Conservation (phyloP, 2,113 vertebrate genomes). For the Sinocyclocheilus anophthalmus region DNA sequence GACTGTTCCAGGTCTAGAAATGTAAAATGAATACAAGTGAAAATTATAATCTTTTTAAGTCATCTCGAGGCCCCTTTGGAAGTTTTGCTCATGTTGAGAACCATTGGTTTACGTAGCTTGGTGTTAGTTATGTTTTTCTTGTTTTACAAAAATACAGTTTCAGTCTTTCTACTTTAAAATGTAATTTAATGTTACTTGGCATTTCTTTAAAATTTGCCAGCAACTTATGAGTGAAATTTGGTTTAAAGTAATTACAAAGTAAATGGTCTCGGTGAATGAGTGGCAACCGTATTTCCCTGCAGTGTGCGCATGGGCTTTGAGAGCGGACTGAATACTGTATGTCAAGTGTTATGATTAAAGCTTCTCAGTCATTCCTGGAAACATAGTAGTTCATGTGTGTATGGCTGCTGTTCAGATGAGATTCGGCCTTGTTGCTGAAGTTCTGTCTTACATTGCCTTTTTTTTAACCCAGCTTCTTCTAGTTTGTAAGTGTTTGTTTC, state of each 20-base stretch:
- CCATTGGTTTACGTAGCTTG: too few relatives aligned
- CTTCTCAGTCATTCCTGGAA: conserved; percentile 54
- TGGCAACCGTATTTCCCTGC: not conserved
- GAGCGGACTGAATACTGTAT: conserved; percentile 22
- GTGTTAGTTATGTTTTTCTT: too few relatives aligned
- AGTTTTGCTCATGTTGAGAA: too few relatives aligned
- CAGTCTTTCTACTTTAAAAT: too few relatives aligned
- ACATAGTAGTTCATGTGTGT: not conserved
- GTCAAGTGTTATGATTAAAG: conserved; percentile 45
- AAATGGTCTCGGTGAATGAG: not conserved
- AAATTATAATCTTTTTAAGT: not conserved
- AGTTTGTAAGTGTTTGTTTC: conserved; percentile 39
- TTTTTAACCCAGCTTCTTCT: conserved; percentile 10
- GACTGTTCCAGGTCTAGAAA: too few relatives aligned
- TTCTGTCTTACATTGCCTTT: conserved; percentile 43
- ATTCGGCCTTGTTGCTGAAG: conserved; percentile 33
- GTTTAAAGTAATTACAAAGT: too few relatives aligned
- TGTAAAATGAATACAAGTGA: not conserved
- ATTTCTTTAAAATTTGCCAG: too few relatives aligned
- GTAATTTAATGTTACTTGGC: too few relatives aligned
- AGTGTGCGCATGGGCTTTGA: conserved; percentile 11
- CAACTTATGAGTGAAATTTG: too few relatives aligned
- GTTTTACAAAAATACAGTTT: too few relatives aligned
- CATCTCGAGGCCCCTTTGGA: not conserved
- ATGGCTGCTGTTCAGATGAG: conserved; percentile 18